Conservation (phyloP, 2,888 invertebrate genomes). For the Malachius bipustulatus region DNA sequence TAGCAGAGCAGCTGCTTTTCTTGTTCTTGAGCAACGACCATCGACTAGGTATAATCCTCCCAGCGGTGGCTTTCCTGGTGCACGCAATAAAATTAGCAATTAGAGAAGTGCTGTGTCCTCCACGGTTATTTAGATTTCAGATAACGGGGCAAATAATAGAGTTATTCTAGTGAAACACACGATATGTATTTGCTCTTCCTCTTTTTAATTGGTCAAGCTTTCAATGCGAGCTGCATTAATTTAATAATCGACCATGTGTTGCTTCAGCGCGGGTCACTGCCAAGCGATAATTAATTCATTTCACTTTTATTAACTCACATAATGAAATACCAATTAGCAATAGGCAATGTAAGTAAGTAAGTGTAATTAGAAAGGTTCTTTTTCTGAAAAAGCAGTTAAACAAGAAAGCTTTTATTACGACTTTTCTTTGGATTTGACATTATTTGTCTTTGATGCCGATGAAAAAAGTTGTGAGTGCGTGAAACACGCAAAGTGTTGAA, state of each 20-base stretch:
- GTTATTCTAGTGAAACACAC: conserved; percentile 33
- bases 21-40: too few relatives aligned
- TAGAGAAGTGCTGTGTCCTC: conserved; percentile 35
- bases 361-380: too few relatives aligned
- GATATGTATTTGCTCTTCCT: conserved; percentile 33
- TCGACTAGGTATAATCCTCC: too few relatives aligned
- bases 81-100: conserved; percentile 34
- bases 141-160: conserved; percentile 35
- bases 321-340: too few relatives aligned
- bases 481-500: too few relatives aligned
- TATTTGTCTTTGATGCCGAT: too few relatives aligned
- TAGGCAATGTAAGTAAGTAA: too few relatives aligned
- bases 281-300: conserved; percentile 2
- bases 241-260: conserved; percentile 12
- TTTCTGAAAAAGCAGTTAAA: too few relatives aligned
- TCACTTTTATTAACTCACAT: conserved; percentile 2
- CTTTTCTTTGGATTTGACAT: too few relatives aligned
- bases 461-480: too few relatives aligned
- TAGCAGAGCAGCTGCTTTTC: too few relatives aligned
- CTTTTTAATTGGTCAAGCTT: conserved; percentile 26
- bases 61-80: conserved; percentile 15
- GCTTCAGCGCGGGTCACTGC: conserved; percentile 2
- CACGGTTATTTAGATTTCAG: conserved; percentile 36
- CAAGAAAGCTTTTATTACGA: too few relatives aligned
- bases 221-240: conserved; percentile 15